Conservation (phyloP, 2,888 invertebrate genomes). For the Nesidiocoris tenuis region DNA sequence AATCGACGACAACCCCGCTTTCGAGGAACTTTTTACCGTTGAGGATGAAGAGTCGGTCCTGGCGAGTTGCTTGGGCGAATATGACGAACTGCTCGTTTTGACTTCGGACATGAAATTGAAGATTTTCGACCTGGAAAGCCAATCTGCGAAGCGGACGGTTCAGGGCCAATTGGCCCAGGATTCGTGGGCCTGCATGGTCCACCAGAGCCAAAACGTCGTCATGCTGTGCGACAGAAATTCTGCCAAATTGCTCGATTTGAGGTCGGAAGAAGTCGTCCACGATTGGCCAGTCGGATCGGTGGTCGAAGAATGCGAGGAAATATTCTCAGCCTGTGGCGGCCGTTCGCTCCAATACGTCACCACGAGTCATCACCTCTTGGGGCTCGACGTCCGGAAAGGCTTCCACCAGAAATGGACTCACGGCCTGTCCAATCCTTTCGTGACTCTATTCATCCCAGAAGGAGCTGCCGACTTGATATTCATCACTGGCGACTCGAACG, state of each 20-base stretch:
- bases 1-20: neutral
- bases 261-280: neutral
- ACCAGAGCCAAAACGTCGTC: neutral
- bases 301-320: neutral
- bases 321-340: neutral
- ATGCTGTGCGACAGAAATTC: neutral
- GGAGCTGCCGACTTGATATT: neutral
- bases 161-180: neutral
- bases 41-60: neutral
- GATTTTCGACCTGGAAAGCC: neutral
- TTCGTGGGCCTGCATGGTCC: neutral
- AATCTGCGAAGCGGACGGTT: neutral
- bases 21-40: neutral
- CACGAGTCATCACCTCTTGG: neutral
- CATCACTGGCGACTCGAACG: neutral
- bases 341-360: neutral
- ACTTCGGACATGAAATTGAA: neutral
- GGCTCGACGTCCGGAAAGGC: neutral
- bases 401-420: neutral
- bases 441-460: neutral
- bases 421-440: neutral
- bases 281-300: neutral
- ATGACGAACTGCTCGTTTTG: neutral
- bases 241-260: neutral
- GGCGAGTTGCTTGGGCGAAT: neutral